Percentiles rank a stretch among this genome's conserved stretches.
Evolutionary conservation across 2,113 vertebrate genomes (phyloP).

Genomic region (Mobula birostris): DNA sequence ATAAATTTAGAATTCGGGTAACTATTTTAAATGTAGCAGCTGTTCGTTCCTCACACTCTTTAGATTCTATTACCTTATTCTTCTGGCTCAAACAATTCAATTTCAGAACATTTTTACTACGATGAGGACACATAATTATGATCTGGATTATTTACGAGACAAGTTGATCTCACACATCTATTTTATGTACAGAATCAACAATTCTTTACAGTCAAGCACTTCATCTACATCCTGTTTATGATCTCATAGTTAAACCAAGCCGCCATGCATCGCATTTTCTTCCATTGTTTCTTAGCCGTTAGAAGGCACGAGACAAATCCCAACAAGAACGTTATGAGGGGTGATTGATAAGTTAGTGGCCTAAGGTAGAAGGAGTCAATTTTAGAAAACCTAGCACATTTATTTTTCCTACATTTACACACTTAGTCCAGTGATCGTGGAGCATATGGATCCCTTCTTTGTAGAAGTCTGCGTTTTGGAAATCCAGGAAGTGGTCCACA

Average conservation of each 20-base stretch:
- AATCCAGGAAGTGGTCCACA: no score
- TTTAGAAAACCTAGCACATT: no score
- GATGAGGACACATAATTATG: background rate
- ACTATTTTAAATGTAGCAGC: background rate
- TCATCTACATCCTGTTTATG: background rate
- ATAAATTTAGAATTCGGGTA: background rate
- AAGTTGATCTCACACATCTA: background rate
- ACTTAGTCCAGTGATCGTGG: no score
- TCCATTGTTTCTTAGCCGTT: background rate
- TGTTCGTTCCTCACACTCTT: background rate
- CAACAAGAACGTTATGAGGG: no score
- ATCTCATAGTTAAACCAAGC: background rate
- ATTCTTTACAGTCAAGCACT: background rate
- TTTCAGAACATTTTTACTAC: background rate
- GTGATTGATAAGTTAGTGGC: no score
- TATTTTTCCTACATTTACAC: no score
- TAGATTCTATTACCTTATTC: background rate
- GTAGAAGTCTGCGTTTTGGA: no score
- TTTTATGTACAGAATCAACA: background rate
- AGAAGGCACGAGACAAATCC: no score
- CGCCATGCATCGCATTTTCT: background rate
- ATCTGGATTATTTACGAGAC: background rate
- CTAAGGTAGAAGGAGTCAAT: no score
- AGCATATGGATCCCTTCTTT: no score
- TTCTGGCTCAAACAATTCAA: no score